These are phyloP conservation scores for Papilio demoleus DNA, from an alignment of 2,888 invertebrate species.

Conservation along the genomic window DNA sequence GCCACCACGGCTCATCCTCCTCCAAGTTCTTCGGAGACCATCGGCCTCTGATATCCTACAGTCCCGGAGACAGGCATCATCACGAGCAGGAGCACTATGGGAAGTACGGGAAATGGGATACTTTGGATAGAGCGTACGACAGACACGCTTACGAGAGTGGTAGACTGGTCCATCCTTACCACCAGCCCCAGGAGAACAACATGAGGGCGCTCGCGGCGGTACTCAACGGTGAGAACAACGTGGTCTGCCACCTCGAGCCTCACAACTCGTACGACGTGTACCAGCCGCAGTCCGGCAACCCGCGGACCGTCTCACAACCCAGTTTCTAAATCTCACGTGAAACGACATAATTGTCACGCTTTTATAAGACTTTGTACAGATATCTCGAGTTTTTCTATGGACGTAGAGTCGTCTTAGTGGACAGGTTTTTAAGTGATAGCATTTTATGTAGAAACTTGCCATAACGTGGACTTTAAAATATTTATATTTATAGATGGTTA, in stretches of 20 bases:
- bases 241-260: constrained; percentile 93
- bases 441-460: constrained; percentile 80
- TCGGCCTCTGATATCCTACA: constrained; percentile 90
- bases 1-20: constrained; percentile 78
- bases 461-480: constrained; percentile 78
- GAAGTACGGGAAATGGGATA: constrained; percentile 81
- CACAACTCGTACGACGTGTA: constrained; percentile 82
- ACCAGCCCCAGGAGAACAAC: constrained; percentile 81
- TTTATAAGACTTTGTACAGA: constrained; percentile 66
- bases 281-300: constrained; percentile 74
- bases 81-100: constrained; percentile 78
- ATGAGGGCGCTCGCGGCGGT: constrained; percentile 89
- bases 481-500: constrained; percentile 58
- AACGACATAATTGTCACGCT: constrained; percentile 3
- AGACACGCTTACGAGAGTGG: constrained; percentile 78
- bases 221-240: constrained; percentile 92
- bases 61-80: constrained; percentile 85
- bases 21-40: constrained; percentile 92
- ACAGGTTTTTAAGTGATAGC: constrained; percentile 69
- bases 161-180: constrained; percentile 80
- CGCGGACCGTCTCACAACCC: constrained; percentile 79
- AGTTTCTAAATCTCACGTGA: constrained; percentile 69
- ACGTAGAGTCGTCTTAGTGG: constrained; percentile 71
- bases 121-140: constrained; percentile 78
- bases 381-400: constrained; percentile 78